Evolutionary conservation across 23 tunicate genomes (phyloP), one percentile per base, ranked within the genome.

Genomic region (Diplosoma virens): DNA sequence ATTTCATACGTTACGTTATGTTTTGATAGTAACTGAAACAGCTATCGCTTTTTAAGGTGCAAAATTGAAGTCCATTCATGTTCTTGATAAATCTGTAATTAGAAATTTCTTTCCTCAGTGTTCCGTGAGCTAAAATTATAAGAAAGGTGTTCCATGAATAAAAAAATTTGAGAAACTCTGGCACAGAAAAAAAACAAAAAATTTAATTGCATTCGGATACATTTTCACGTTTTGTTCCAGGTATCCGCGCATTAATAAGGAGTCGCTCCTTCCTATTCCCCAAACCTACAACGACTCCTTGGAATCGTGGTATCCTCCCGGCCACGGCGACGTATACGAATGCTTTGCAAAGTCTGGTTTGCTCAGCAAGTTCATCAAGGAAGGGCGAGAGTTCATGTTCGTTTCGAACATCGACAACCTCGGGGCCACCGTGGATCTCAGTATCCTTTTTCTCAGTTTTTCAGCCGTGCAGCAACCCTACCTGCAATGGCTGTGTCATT

Each of bases 251-350:
- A 86, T 94, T 59, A 94, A 94, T 86, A 94, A 94, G 61, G 98
- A 94, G 32, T 82, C 98, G 0, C 66, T 94, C 2, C 79, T 94
- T 27, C 98, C 98, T 22, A 82, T 94, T 31, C 81, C 98, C 11
- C 85, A 80, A 53, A 37, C 84, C 21, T 66, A 67, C n/a, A 63
- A 94, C 33, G 89, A 79, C 48, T 68, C 88, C 22, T 85, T 88
- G 45, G 98, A 94, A 56, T 74, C 81, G 18, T 94, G 98, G 98
- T 94, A 94, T 86, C 98, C 98, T 4, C 98, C 98, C 1, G 98
- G 98, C 33, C 98, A 94, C 73, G 98, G 98, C 29, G 98, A 94
- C 53, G 81, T 94, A 20, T 94, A 94, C 36, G 93, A 86, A 66
- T 87, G 94, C 74, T 41, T 94, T 53, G 81, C 67, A 58, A 82